Base-by-base conservation (phyloP, 2,888 invertebrate species). In the Sphaerophoria rueppellii region DNA sequence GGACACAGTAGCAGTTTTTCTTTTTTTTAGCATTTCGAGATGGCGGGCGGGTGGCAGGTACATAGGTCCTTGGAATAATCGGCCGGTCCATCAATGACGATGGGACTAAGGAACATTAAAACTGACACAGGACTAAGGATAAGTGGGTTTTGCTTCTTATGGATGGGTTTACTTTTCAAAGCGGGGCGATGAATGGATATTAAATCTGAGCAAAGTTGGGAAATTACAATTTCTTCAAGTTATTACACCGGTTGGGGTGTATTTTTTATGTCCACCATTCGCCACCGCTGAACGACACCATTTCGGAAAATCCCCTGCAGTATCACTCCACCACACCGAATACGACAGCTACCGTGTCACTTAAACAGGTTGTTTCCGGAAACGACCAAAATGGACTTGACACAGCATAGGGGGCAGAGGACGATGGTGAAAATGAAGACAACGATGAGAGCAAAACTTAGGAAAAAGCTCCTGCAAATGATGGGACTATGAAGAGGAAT, bases 191-290 rank as follows among this genome's bases (percentile, higher is more conserved):
- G 76, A 85, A 85, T 85, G 79, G 80, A 80, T 80, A 85, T 85
- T 85, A 85, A 85, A 85, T 85, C 85, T 80, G 69, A 77, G 70
- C 76, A 85, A 85, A 85, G 80, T 85, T 85, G 76, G 85, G 75
- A 85, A 85, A 85, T 85, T 85, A 85, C 85, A 85, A 85, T 85
- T 73, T 85, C 85, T 85, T 77, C 70, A 81, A 85, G 77, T 81
- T 85, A 85, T 85, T 85, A 85, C 85, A 85, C 85, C 80, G 81
- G 76, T 73, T 85, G 24, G 24, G 24, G 24, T n/a, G 24, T 24
- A 24, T 24, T 24, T 24, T 24, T 24, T 24, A 24, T 24, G 24
- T 24, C 24, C 24, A 24, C 24, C 24, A 24, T 74, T 78, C 11
- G 65, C 77, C 77, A 81, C 72, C 80, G 76, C 80, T 73, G 72